Base-by-base conservation (phyloP, 1,140 invertebrate species). In the Caenorhabditis tropicalis region DNA sequence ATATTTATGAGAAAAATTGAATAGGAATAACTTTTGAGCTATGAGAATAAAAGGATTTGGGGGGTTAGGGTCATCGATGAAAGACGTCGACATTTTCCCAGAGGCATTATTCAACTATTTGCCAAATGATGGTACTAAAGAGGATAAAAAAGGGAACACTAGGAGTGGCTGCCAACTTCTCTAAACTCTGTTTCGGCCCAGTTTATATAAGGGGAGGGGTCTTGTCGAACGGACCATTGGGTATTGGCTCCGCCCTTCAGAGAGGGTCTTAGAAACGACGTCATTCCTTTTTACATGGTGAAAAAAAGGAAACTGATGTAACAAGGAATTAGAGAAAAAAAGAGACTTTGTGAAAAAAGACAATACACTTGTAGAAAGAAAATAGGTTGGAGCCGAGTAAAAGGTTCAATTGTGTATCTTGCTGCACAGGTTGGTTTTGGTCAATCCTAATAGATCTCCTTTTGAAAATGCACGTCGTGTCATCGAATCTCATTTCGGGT, bases 291-390 rank as follows among this genome's bases (percentile, higher is more conserved):
- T 43, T 43, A 43, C 36, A 74, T 43, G 36, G 36, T 24, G 65
- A 31, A 74, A 74, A 74, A 74, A 74, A 43, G n/a, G 36, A 39
- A 56, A 74, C 65, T 74, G 65, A 74, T 74, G 65, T 74, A 74
- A 46, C 33, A 1, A 46, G 10, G 7, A 74, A 46, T 43, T 74
- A 31, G n/a, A 74, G 33, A 46, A 12, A 36, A 15, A 24, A 12
- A 46, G 5, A 74, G 65, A 46, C 16, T 0, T 19, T 7, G 10
- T 9, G 16, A 12, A 46, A 43, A 74, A 27, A 74, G 36, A 74
- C 65, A 74, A 74, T 74, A 74, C 33, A 9, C 43, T 74, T 74
- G 65, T n/a, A n/a, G 2, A 12, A 60, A 36, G 9, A n/a, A 2
- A 70, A 70, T 70, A n/a, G 36, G 36, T 29, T 74, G 6, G 65